Evolutionary conservation across 2,888 invertebrate species (phyloP), one percentile per base, ranked within the genome.

Genomic region (Eilema sororculum): DNA sequence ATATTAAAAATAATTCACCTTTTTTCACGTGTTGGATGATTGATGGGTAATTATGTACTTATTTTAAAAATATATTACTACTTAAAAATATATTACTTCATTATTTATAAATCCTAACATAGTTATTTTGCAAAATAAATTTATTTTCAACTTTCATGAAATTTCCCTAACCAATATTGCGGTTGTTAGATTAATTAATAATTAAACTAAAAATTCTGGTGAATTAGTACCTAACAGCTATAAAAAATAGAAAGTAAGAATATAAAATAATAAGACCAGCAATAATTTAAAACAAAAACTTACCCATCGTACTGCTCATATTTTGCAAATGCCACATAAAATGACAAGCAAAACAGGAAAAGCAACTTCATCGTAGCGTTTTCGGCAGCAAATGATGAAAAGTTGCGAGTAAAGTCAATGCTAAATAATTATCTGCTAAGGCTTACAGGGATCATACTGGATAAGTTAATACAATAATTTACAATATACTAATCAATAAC

Each of bases 231-330:
- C 46, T 20, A 20, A 1, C 0, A 46, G 20, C 12, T n/a, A n/a
- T n/a, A n/a, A n/a, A n/a, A 20, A 46, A 3, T 16, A 16, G 16
- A 16, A 41, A 41, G 10, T 41, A 16, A 4, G 16, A 30, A 33
- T 16, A 16, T 16, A 63, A 12, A 37, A 37, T 12, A 41, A 30
- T 13, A 58, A 20, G 30, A 67, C 65, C 16, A 20, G 22, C 10
- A 16, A 9, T 2, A 52, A 20, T 13, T 3, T 25, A 33, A 16
- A 25, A 61, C n/a, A 30, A 33, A 52, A 4, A 2, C 90, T 89
- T 81, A 93, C 93, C 93, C 93, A 63, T 90, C 89, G 68, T 91
- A 91, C n/a, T 84, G 72, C 76, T 93, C 93, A 76, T 93, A 88
- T 80, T 91, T 93, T 3, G 89, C 93, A n/a, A 83, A 74, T 33